phyloP scores from a whole-genome alignment of 2,888 invertebrate species.

The Leucania comma region DNA sequence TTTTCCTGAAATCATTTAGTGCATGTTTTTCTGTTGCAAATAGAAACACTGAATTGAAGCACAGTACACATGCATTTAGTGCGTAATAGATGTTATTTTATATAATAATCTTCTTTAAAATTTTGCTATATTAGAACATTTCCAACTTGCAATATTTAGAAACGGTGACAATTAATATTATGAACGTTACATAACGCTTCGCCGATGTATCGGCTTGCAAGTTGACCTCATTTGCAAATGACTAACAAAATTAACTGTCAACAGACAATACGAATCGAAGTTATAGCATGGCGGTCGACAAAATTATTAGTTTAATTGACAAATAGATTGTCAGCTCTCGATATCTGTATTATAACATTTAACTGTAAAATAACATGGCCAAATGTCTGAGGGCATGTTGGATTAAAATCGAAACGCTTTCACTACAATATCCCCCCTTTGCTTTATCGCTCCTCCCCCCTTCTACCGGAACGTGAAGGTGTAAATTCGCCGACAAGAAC shows the following conservation, averaged over 20 bases:
- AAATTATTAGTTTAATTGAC: conserved; percentile 63
- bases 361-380: conserved; percentile 70
- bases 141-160: conserved; percentile 31
- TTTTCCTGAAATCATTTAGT: background rate
- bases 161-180: conserved; percentile 50
- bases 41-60: background rate
- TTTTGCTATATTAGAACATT: conserved; percentile 15
- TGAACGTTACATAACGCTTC: conserved; percentile 64
- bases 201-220: conserved; percentile 66
- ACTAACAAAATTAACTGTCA: conserved; percentile 66
- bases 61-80: background rate
- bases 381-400: conserved; percentile 78
- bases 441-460: conserved; percentile 63
- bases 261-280: conserved; percentile 61
- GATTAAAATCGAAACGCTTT: conserved; percentile 86
- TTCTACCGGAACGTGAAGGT: conserved; percentile 57
- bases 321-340: conserved; percentile 59
- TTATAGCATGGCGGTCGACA: conserved; percentile 58
- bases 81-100: conserved; percentile 2
- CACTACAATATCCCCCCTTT: conserved; percentile 71
- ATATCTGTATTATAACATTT: conserved; percentile 26
- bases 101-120: conserved; percentile 11
- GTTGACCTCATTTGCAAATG: conserved; percentile 72
- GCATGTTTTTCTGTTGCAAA: background rate
- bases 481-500: conserved; percentile 73